Evolutionary conservation across 2,797 vertebrate species (phyloP), one percentile per base, ranked within the genome.

Genomic region (Spinus olivaceus): DNA sequence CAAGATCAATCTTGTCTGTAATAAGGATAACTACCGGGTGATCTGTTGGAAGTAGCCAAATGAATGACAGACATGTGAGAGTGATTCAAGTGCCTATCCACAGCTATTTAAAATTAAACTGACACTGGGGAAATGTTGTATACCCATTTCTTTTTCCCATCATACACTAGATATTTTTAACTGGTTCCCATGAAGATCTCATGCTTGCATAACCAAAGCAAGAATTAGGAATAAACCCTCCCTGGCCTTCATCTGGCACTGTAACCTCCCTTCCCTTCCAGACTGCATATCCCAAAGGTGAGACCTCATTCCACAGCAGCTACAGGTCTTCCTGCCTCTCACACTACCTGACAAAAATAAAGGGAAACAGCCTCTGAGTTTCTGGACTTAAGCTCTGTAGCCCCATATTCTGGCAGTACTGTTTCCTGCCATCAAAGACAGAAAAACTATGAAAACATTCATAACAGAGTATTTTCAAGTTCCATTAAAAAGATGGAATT

Each of bases 1-100:
- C 91, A 96, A 94, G 83, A 95, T 78, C 91, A 90, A 82, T 78
- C 54, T 57, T 83, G 65, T 32, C 77, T 81, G 70, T 74, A 94
- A 67, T 59, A 88, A 63, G 44, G 74, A 51, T 77, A 96, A 84
- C 67, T 89, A 79, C 80, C 3, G 65, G 44, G 37, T 82, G 69
- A 94, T 72, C 61, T 57, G 27, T 33, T 56, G 60, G 42, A 94
- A 79, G 64, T 41, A 92, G 79, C n/a, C 61, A 95, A 92, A 89
- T 2, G 7, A 83, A 78, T 83, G 88, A 88, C 7, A 88, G 90
- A 93, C 70, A 92, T 61, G 14, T 54, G 59, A 93, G 73, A 65
- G 39, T 27, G 73, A 90, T 79, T 92, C 46, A 86, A 86, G 70
- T 81, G 73, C 46, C 54, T 81, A 90, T 81, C 86, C 54, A 79